Percentiles rank a stretch among this genome's conserved stretches.
phyloP scores from a whole-genome alignment of 2,113 vertebrate species.

The Eptatretus burgeri region DNA sequence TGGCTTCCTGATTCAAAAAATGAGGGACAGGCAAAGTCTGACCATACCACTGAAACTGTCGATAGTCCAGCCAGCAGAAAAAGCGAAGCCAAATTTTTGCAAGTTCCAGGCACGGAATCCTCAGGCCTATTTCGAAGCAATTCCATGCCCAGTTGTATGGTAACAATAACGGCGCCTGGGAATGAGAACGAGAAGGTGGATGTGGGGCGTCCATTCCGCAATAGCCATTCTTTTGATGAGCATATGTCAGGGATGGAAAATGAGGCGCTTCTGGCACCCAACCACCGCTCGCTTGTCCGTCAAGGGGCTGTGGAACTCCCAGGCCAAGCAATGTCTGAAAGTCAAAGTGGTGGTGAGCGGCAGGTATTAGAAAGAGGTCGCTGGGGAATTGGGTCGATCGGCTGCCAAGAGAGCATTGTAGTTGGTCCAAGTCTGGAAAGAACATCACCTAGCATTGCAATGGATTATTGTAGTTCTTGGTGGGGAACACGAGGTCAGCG shows the following conservation, averaged over 20 bases:
- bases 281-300: constrained; percentile 60
- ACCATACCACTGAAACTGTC: too few species aligned
- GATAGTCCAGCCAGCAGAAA: too few species aligned
- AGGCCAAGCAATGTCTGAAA: constrained; percentile 25
- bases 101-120: constrained; percentile 26
- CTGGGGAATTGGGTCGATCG: too few species aligned
- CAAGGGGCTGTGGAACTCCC: constrained; percentile 46
- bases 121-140: constrained; percentile 28
- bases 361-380: too few species aligned
- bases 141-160: constrained; percentile 83
- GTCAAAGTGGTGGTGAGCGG: constrained; percentile 18
- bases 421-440: too few species aligned
- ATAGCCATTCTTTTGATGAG: constrained; percentile 88
- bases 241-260: constrained; percentile 18
- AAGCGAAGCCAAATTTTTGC: constrained; percentile 11
- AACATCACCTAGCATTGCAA: too few species aligned
- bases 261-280: constrained; percentile 21
- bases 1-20: too few species aligned
- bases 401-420: too few species aligned
- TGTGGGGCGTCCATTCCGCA: constrained; percentile 39
- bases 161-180: constrained; percentile 56
- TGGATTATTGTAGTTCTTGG: too few species aligned
- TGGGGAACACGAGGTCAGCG: too few species aligned
- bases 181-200: constrained; percentile 35
- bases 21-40: too few species aligned